Conservation (phyloP, 2,797 vertebrate species). For the Hirundo rustica region DNA sequence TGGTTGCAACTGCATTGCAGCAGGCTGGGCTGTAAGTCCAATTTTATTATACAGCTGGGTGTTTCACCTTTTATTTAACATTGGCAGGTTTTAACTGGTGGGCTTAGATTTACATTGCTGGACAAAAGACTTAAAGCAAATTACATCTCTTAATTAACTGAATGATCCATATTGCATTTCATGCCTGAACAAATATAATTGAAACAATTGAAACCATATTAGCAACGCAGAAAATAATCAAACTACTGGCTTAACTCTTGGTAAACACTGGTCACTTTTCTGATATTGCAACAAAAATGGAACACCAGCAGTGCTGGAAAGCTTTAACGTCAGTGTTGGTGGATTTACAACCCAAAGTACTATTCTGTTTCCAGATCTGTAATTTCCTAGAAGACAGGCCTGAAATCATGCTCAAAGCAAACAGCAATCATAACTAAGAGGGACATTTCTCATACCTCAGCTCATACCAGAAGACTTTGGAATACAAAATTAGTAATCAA, state of each 20-base stretch:
- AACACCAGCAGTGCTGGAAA: not conserved
- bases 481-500: not conserved
- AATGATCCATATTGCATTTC: constrained; percentile 9
- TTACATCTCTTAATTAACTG: not conserved
- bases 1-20: not conserved
- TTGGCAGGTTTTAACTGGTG: not conserved
- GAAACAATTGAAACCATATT: constrained; percentile 25
- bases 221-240: not conserved
- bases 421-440: not conserved
- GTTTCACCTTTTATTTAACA: not conserved
- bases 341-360: not conserved
- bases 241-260: not conserved
- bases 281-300: not conserved
- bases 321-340: not conserved
- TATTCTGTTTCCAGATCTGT: not conserved
- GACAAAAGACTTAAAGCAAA: not conserved
- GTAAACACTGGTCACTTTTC: not conserved
- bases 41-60: not conserved
- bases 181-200: constrained; percentile 7
- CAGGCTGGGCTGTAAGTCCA: not conserved
- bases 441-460: not conserved
- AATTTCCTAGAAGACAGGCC: not conserved
- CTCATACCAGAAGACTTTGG: not conserved
- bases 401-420: not conserved
- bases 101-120: not conserved